phyloP scores from a whole-genome alignment of 2,797 vertebrate genomes.

The Holocentrus rufus region DNA sequence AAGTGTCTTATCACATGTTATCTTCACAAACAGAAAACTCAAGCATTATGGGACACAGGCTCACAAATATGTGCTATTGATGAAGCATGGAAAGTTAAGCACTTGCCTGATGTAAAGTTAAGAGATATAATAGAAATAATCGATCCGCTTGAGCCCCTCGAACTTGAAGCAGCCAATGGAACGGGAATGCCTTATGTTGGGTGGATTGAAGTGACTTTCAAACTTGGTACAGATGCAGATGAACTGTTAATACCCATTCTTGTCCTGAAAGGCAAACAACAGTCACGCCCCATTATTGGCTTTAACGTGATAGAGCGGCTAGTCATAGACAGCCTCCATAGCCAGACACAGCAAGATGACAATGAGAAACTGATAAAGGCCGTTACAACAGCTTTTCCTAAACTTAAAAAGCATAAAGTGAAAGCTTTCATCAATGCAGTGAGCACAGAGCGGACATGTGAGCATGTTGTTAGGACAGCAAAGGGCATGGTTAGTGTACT shows the following conservation, averaged over 20 bases:
- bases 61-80: constrained; percentile 35
- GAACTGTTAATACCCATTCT: constrained; percentile 12
- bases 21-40: background rate
- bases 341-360: too few species aligned
- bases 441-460: background rate
- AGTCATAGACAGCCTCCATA: too few species aligned
- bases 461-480: constrained; percentile 1
- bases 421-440: too few species aligned
- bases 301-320: too few species aligned
- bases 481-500: constrained; percentile 10
- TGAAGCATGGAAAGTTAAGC: constrained; percentile 14
- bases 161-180: constrained; percentile 24
- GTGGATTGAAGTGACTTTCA: constrained; percentile 22
- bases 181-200: constrained; percentile 28
- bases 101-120: background rate
- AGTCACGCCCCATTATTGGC: background rate
- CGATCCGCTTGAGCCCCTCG: constrained; percentile 7
- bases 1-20: constrained; percentile 21
- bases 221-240: background rate
- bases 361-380: too few species aligned
- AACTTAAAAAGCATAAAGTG: too few species aligned
- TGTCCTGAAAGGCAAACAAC: constrained; percentile 6
- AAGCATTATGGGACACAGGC: constrained; percentile 42
- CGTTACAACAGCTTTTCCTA: too few species aligned
- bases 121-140: constrained; percentile 24